Evolutionary conservation across 2,797 vertebrate species (phyloP).

Genomic region (Numenius phaeopus): DNA sequence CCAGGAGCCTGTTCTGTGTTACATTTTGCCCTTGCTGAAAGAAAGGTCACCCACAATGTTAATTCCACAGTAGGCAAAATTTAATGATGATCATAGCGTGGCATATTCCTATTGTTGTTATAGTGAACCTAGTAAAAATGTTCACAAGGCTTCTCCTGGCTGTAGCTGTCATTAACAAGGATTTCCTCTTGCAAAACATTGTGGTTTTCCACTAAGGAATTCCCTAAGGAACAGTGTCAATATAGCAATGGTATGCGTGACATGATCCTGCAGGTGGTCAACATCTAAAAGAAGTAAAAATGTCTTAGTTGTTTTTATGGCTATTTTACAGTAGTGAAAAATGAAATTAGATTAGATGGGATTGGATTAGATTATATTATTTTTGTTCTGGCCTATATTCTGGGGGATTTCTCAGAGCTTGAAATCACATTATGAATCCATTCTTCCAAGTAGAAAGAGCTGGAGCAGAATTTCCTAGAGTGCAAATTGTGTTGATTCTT

Average conservation of each 20-base stretch:
- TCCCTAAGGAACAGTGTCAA: background rate
- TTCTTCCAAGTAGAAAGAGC: background rate
- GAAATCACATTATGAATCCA: background rate
- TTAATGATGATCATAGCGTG: background rate
- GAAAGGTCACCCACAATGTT: background rate
- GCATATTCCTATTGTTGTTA: background rate
- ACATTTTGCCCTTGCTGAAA: background rate
- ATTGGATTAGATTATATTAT: background rate
- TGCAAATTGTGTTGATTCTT: background rate
- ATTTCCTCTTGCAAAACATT: background rate
- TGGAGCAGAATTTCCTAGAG: background rate
- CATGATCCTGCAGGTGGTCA: background rate
- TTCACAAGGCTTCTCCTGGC: background rate
- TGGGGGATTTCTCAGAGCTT: background rate
- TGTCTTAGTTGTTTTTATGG: background rate
- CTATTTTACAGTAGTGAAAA: background rate
- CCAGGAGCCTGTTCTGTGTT: background rate
- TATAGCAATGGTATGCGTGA: background rate
- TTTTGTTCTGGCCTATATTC: background rate
- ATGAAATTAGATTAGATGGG: background rate
- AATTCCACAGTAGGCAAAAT: background rate
- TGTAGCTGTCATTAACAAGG: background rate
- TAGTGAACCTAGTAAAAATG: background rate
- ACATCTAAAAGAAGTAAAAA: background rate
- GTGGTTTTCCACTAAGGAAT: background rate